phyloP scores from a whole-genome alignment of 2,888 invertebrate species.

The Hedychridium roseum region DNA sequence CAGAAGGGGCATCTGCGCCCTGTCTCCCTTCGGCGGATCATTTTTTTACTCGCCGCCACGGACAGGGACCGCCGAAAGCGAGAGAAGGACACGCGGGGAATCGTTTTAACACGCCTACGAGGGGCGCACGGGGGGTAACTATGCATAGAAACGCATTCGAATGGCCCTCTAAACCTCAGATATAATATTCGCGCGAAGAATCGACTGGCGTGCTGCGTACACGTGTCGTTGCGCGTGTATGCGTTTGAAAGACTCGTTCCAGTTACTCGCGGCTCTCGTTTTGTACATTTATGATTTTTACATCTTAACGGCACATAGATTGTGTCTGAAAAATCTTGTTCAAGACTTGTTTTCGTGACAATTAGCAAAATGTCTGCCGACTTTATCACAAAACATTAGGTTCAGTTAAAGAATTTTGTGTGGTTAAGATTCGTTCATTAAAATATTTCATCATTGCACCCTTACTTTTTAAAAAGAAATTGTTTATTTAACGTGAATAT shows the following conservation, averaged over 20 bases:
- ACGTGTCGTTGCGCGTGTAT: constrained; percentile 34
- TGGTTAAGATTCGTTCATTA: too few relatives aligned
- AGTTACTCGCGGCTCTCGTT: too few relatives aligned
- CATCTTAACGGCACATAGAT: too few relatives aligned
- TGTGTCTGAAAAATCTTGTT: too few relatives aligned
- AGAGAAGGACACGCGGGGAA: constrained; percentile 28
- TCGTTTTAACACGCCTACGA: constrained; percentile 54
- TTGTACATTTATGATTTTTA: too few relatives aligned
- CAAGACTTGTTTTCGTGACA: too few relatives aligned
- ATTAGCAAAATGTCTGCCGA: too few relatives aligned
- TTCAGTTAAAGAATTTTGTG: too few relatives aligned
- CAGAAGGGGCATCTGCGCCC: constrained; percentile 35
- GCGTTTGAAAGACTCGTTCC: not conserved
- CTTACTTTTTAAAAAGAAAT: too few relatives aligned
- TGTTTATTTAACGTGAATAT: too few relatives aligned
- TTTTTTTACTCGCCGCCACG: constrained; percentile 28
- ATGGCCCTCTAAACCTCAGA: constrained; percentile 34
- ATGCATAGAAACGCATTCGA: constrained; percentile 32
- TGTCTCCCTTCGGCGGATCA: constrained; percentile 37
- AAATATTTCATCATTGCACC: too few relatives aligned
- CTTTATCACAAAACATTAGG: too few relatives aligned
- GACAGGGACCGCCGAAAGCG: constrained; percentile 6
- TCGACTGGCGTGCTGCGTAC: constrained; percentile 38
- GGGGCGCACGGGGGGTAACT: constrained; percentile 28
- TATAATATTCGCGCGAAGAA: constrained; percentile 42